A percentile compares a stretch with the other conserved stretches of the same genome.
Evolutionary conservation across 2,797 vertebrate genomes (phyloP).

Genomic region (Gadopsis bispinosus): DNA sequence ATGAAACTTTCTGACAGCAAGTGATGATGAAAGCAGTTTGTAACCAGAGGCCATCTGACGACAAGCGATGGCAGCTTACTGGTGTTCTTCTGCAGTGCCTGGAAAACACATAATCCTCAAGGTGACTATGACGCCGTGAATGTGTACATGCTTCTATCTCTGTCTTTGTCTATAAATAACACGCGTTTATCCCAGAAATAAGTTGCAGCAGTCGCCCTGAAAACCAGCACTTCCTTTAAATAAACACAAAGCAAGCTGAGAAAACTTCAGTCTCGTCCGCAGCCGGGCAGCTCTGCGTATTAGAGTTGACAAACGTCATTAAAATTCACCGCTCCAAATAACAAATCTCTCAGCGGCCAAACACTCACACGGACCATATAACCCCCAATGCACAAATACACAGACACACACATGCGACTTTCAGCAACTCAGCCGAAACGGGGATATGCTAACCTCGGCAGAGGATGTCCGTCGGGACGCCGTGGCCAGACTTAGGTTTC

Average conservation of each 20-base stretch:
- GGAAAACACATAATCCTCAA: slow-evolving; percentile 12
- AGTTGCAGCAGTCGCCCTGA: slow-evolving; percentile 44
- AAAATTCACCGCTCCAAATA: slow-evolving; percentile 74
- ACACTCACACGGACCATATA: slow-evolving; percentile 26
- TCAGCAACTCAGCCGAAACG: slow-evolving; percentile 71
- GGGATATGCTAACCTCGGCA: slow-evolving; percentile 68
- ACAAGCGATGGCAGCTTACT: slow-evolving; percentile 30
- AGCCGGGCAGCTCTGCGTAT: slow-evolving; percentile 62
- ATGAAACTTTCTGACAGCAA: slow-evolving; percentile 6
- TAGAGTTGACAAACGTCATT: slow-evolving; percentile 81
- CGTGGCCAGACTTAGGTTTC: slow-evolving; percentile 79
- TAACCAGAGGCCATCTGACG: slow-evolving; percentile 14
- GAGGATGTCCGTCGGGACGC: slow-evolving; percentile 71
- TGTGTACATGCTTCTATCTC: slow-evolving; percentile 12
- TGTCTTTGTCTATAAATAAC: slow-evolving; percentile 41
- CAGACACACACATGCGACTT: slow-evolving; percentile 40
- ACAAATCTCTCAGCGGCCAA: slow-evolving; percentile 73
- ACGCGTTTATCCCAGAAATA: slow-evolving; percentile 23
- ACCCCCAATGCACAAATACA: slow-evolving; percentile 26
- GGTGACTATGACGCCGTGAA: slow-evolving; percentile 1
- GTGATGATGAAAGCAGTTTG: slow-evolving; percentile 24
- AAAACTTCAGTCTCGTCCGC: slow-evolving; percentile 68
- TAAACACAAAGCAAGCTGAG: slow-evolving; percentile 71
- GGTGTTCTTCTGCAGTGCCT: background rate
- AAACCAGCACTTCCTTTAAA: slow-evolving; percentile 71